Percentiles rank a stretch among this genome's conserved stretches.
Evolutionary conservation across 2,888 invertebrate genomes (phyloP).

Genomic region (Drosophila multiciliata): DNA sequence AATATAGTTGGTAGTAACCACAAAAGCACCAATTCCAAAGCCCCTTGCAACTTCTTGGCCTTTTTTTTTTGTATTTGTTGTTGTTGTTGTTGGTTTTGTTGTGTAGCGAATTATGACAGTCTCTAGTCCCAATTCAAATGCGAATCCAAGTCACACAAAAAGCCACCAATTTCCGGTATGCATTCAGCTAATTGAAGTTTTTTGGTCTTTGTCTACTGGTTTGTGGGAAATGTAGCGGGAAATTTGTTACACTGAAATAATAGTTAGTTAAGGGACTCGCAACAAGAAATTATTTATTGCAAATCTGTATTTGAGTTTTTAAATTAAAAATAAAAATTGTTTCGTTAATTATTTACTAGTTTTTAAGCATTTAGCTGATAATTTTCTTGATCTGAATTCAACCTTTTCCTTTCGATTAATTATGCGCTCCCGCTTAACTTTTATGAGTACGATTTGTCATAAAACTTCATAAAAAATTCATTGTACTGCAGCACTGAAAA

Average conservation of each 20-base stretch:
- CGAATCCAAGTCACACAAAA: conserved; percentile 43
- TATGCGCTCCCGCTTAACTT: too few relatives aligned
- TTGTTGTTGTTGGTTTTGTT: conserved; percentile 29
- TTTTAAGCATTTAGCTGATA: not conserved
- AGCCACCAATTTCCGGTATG: conserved; percentile 74
- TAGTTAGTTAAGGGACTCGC: conserved; percentile 2
- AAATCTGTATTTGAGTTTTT: conserved; percentile 4
- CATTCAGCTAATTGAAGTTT: conserved; percentile 38
- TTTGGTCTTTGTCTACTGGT: conserved; percentile 16
- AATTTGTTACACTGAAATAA: conserved; percentile 9
- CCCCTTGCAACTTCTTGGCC: conserved; percentile 9
- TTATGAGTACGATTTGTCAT: too few relatives aligned
- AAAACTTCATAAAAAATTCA: too few relatives aligned
- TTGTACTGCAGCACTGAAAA: not conserved
- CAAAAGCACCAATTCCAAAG: conserved; percentile 72
- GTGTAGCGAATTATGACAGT: conserved; percentile 59
- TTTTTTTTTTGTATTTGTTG: conserved; percentile 4
- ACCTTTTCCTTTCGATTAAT: too few relatives aligned
- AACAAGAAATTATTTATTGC: not conserved
- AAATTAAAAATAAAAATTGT: not conserved
- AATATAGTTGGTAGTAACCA: conserved; percentile 57
- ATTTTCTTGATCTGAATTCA: too few relatives aligned
- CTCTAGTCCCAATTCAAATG: conserved; percentile 16
- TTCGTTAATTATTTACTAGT: not conserved
- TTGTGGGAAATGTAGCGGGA: conserved; percentile 31